Base-by-base conservation (phyloP, 2,888 invertebrate species). In the Caenorhabditis becei region DNA sequence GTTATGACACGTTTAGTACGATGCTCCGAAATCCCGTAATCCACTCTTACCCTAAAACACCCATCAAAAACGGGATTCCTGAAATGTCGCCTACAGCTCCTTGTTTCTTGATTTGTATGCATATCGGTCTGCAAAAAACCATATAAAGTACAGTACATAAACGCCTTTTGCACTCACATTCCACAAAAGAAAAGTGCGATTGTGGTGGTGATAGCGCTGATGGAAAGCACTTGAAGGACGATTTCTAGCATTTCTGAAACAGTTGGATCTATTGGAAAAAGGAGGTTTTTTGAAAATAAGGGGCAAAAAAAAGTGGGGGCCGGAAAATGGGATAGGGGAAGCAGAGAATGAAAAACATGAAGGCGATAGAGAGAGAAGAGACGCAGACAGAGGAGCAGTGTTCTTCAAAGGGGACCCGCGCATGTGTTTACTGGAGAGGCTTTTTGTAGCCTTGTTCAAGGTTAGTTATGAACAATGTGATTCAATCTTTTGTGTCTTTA, bases 131-230 rank as follows among this genome's bases (percentile, higher is more conserved):
- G 72, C 58, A 79, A 77, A 70, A 7, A 24, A 28, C 44, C 10
- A 26, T 8, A 28, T 23, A 26, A 20, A 32, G 32, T 53, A 53
- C 51, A 53, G 51, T 53, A 53, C n/a, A n/a, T n/a, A n/a, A 24
- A 18, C 49, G 2, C 11, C 37, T 56, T n/a, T 41, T 11, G 7
- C 18, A 94, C 95, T 94, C 94, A 96, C 96, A 94, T 93, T 92
- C 96, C 96, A 78, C 95, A 94, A 87, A 96, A 92, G 93, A 95
- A 96, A 91, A 96, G 95, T 80, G 95, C 92, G 86, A 96, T 94
- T 18, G 96, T 95, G 83, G 94, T 94, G 79, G 94, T 92, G 58
- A 95, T 95, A 44, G 96, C 95, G 26, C 87, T 82, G 59, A 88
- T 61, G 18, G 88, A 89, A 26, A 90, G 84, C 23, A 88, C 70